Percentiles rank a stretch among this genome's conserved stretches.
Evolutionary conservation across 1,140 invertebrate genomes (phyloP).

Genomic region (Cyclina sinensis): DNA sequence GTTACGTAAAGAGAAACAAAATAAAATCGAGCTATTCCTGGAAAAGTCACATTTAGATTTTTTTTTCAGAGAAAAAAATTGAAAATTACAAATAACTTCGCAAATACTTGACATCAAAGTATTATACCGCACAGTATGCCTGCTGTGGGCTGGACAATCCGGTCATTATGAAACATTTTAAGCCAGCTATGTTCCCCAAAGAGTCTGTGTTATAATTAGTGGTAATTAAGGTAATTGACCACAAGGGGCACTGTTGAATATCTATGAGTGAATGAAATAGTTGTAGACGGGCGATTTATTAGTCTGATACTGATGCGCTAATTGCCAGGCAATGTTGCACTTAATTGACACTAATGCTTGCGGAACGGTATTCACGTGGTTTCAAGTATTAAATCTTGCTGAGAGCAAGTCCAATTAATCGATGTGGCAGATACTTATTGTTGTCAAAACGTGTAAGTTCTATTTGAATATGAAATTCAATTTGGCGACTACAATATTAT

Average conservation of each 20-base stretch:
- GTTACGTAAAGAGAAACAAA: too few relatives aligned
- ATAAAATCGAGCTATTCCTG: too few relatives aligned
- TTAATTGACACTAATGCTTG: constrained; percentile 17
- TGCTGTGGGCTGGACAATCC: neutral
- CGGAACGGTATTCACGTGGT: neutral
- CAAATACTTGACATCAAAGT: neutral
- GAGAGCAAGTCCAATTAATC: neutral
- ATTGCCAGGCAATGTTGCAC: constrained; percentile 11
- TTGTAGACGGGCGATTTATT: neutral
- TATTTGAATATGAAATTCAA: too few relatives aligned
- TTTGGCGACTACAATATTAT: too few relatives aligned
- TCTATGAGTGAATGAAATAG: constrained; percentile 3
- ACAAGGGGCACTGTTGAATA: constrained; percentile 2
- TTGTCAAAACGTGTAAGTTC: too few relatives aligned
- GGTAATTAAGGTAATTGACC: neutral
- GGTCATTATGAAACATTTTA: neutral
- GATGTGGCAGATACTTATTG: neutral
- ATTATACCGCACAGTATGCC: neutral
- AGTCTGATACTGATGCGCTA: constrained; percentile 8
- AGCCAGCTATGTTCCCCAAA: neutral
- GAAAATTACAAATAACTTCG: neutral
- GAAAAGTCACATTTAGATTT: too few relatives aligned
- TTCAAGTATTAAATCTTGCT: neutral
- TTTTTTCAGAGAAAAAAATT: too few relatives aligned
- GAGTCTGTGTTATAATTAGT: neutral